These are phyloP conservation scores for Maccullochella peelii DNA, from an alignment of 2,113 vertebrate genomes.

Conservation along the genomic window DNA sequence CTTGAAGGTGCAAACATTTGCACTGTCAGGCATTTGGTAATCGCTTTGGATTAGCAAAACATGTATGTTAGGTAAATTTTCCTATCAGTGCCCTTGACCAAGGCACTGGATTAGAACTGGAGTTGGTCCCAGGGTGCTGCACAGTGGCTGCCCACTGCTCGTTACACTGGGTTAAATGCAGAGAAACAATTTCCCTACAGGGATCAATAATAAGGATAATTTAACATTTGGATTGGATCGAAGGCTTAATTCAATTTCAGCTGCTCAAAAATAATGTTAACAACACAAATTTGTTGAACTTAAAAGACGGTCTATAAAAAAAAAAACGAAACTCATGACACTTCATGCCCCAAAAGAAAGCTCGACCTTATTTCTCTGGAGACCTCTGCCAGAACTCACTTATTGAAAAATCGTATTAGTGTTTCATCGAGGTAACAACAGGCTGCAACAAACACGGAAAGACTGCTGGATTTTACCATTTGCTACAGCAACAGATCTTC, in stretches of 20 bases:
- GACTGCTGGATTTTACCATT: neutral
- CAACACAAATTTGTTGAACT: slow-evolving; percentile 1
- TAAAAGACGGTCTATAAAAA: neutral
- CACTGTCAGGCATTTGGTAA: neutral
- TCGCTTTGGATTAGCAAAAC: neutral
- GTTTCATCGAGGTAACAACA: neutral
- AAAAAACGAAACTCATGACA: slow-evolving; percentile 12
- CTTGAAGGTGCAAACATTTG: neutral
- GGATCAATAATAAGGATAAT: too few species aligned
- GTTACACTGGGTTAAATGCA: too few species aligned
- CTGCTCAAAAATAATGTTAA: neutral
- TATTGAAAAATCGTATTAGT: neutral
- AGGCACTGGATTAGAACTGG: too few species aligned
- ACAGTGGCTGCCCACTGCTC: too few species aligned
- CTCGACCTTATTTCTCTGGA: neutral
- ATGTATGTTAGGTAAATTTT: too few species aligned
- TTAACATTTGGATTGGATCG: neutral
- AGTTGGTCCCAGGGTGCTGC: too few species aligned
- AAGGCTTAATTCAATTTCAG: slow-evolving; percentile 7
- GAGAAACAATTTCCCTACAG: too few species aligned
- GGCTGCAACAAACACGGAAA: too few species aligned
- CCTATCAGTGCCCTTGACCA: too few species aligned
- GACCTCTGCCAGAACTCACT: neutral
- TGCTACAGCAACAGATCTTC: neutral
- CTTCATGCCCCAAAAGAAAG: neutral